Conservation (phyloP, 2,113 vertebrate species). For the Tenrec ecaudatus region DNA sequence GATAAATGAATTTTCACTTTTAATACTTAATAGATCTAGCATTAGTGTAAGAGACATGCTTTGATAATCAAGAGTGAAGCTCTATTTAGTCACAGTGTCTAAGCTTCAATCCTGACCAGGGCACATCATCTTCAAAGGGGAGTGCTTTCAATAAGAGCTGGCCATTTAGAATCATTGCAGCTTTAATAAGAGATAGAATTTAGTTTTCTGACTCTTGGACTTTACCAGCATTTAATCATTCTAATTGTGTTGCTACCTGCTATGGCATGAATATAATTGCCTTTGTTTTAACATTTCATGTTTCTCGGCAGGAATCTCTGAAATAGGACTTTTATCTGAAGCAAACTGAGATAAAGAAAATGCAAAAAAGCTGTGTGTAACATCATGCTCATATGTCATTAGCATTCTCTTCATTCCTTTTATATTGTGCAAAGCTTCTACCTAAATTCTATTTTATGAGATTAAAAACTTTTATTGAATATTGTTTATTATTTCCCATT, state of each 20-base stretch:
- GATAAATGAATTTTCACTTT: neutral
- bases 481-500: neutral
- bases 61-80: neutral
- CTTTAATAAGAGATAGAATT: conserved; percentile 46
- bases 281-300: conserved; percentile 36
- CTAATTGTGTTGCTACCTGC: neutral
- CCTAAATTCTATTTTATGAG: neutral
- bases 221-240: neutral
- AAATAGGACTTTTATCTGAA: neutral
- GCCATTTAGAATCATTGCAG: conserved; percentile 45
- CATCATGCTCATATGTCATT: neutral
- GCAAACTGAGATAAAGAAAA: conserved; percentile 8
- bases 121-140: conserved; percentile 10
- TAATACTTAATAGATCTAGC: neutral
- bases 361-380: neutral
- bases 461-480: neutral
- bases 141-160: conserved; percentile 48
- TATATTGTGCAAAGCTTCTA: neutral
- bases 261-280: neutral
- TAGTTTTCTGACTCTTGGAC: neutral
- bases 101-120: neutral
- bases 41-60: neutral
- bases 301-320: conserved; percentile 11
- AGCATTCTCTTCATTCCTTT: neutral
- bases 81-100: neutral